Base-by-base conservation (phyloP, 1,140 invertebrate genomes). In the Drosophila arizonae region DNA sequence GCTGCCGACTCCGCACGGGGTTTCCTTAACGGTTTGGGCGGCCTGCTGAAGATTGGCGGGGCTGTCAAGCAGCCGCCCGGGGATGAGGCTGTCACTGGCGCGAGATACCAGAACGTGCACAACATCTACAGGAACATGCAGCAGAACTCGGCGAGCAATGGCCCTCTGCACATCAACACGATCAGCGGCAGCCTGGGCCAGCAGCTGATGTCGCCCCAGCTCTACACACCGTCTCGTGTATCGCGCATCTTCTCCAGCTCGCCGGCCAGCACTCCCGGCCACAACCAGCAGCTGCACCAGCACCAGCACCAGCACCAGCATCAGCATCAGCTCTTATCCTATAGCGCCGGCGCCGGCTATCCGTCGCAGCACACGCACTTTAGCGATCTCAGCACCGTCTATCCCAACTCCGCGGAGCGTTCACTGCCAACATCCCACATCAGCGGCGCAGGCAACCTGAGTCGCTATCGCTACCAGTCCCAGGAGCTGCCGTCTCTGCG, bases 331-430 rank as follows among this genome's bases (percentile, higher is more conserved):
- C 57, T 28, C 39, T 52, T 52, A 0, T 56, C 77, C 0, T 64
- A 72, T 10, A 56, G 63, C 24, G 57, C 46, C 43, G 64, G 63
- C 24, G 57, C 46, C 43, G 64, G 58, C 6, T 65, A 77, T 6
- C 69, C 73, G 0, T 50, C 50, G 9, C 50, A 74, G 30, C 93
- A 95, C 28, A 77, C 30, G 92, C 95, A 68, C 95, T 95, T 96
- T 80, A 96, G 95, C 86, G 96, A 97, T 92, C 93, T 97, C 70
- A 97, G 96, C 92, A 97, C 96, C 9, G 96, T 97, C n/a, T 95
- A 96, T 81, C 94, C 95, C 36, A 96, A 96, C 75, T 96, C 96
- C 55, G 94, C 93, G 1, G 96, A 97, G 80, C 93, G 95, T 36
- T 97, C 96, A 0, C 95, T 95, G 78, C 95, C 95, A 36, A 95